A percentile compares a stretch with the other conserved stretches of the same genome.
phyloP scores from a whole-genome alignment of 2,797 vertebrate species.

The Morus bassanus region DNA sequence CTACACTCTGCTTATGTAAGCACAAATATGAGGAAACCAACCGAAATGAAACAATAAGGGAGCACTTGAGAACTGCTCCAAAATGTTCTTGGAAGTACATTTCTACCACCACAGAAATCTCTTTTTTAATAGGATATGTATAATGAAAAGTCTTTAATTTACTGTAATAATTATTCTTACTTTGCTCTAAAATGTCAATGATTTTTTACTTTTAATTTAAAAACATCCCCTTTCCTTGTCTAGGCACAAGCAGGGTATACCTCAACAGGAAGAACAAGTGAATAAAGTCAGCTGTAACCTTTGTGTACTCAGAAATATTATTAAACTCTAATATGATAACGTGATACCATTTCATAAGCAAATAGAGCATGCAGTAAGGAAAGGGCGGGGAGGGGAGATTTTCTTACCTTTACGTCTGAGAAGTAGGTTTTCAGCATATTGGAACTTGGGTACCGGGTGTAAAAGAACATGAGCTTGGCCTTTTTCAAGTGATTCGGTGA shows the following conservation, averaged over 20 bases:
- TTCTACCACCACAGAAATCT: conserved; percentile 47
- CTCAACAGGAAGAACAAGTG: conserved; percentile 5
- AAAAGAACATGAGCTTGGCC: conserved; percentile 99
- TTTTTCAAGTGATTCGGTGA: conserved; percentile 99
- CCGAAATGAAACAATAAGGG: conserved; percentile 76
- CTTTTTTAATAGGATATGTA: neutral
- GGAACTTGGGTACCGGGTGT: conserved; percentile 96
- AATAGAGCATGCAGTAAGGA: neutral
- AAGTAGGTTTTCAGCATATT: conserved; percentile 99
- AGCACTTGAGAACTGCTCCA: conserved; percentile 65
- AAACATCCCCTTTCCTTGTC: neutral
- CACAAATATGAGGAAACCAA: conserved; percentile 74
- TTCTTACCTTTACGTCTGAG: conserved; percentile 97
- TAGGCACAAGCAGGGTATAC: neutral
- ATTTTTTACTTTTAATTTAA: neutral
- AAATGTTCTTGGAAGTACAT: conserved; percentile 62
- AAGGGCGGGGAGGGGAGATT: neutral
- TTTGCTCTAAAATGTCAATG: neutral
- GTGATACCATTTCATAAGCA: neutral
- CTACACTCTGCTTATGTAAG: conserved; percentile 77
- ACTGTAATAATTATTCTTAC: neutral
- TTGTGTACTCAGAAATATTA: neutral
- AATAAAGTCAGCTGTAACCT: neutral
- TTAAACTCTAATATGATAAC: neutral
- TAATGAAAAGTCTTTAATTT: conserved; percentile 1